phyloP scores from a whole-genome alignment of 53 echinoderm and acorn worm genomes.

The Luidia sarsii region DNA sequence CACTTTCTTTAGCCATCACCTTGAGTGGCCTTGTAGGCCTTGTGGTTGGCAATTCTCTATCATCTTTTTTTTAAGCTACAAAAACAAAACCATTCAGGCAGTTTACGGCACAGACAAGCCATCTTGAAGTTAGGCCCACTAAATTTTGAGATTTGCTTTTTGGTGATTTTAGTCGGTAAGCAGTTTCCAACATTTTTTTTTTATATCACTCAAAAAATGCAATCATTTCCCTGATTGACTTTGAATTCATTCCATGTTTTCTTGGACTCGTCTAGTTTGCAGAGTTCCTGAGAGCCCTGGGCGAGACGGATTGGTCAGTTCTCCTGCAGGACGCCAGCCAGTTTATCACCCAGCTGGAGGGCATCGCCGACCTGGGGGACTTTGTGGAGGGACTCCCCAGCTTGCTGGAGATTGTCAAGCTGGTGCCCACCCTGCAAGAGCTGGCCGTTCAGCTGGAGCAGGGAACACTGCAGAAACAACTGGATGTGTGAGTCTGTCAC shows the following conservation, averaged over 20 bases:
- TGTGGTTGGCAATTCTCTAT: too few species aligned
- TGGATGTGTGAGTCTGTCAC: constrained; percentile 1
- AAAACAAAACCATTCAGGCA: too few species aligned
- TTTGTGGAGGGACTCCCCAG: constrained; percentile 58
- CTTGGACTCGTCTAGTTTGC: constrained; percentile 40
- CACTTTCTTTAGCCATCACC: too few species aligned
- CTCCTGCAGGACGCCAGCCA: constrained; percentile 8
- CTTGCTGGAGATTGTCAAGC: constrained; percentile 38
- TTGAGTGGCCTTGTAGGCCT: too few species aligned
- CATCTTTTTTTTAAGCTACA: too few species aligned
- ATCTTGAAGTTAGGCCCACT: too few species aligned
- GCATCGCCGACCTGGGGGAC: constrained; percentile 24
- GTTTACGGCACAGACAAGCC: too few species aligned
- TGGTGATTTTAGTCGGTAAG: too few species aligned
- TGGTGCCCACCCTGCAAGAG: constrained; percentile 25
- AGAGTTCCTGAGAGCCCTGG: constrained; percentile 26
- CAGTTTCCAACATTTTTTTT: too few species aligned
- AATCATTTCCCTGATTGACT: too few species aligned
- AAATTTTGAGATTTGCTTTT: too few species aligned
- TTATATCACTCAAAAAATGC: too few species aligned
- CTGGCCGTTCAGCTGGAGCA: constrained; percentile 16
- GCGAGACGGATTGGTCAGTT: constrained; percentile 30
- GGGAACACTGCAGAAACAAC: constrained; percentile 34
- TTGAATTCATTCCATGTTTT: neutral
- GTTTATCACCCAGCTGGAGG: constrained; percentile 27